Percentiles rank a stretch among this genome's conserved stretches.
Conservation (phyloP, 2,113 vertebrate species). For the Malurus alboscapulatus region DNA sequence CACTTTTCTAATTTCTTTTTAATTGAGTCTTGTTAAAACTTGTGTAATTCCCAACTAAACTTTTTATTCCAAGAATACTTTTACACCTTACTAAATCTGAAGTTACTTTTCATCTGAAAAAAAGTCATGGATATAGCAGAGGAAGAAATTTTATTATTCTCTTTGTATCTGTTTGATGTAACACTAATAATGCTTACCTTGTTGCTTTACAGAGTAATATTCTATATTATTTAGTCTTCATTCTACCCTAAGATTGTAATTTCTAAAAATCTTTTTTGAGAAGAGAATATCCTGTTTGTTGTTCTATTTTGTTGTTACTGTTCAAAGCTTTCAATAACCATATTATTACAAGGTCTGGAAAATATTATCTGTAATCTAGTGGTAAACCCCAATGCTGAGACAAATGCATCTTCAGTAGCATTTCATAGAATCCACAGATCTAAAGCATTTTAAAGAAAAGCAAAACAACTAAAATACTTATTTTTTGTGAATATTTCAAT, state of each 20-base stretch:
- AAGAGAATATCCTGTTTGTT: not conserved
- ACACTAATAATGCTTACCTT: not conserved
- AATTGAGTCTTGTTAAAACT: not conserved
- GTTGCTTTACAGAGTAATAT: not conserved
- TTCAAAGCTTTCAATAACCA: not conserved
- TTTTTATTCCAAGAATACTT: not conserved
- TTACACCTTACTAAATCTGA: not conserved
- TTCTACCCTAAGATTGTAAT: not conserved
- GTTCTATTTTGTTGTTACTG: not conserved
- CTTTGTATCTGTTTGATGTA: not conserved
- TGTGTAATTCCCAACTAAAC: not conserved
- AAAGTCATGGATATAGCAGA: not conserved
- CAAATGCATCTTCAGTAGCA: not conserved
- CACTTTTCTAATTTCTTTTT: not conserved
- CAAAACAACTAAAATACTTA: not conserved
- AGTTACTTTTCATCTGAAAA: conserved; percentile 4
- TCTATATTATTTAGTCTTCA: not conserved
- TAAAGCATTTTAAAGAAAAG: not conserved
- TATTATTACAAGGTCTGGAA: not conserved
- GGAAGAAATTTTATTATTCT: not conserved
- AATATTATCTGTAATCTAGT: not conserved
- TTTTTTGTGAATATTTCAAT: not conserved
- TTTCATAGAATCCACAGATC: not conserved
- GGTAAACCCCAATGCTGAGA: not conserved
- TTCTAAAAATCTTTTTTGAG: not conserved